A percentile compares a stretch with the other conserved stretches of the same genome.
phyloP scores from a whole-genome alignment of 2,888 invertebrate genomes.

The Tetropium fuscum region DNA sequence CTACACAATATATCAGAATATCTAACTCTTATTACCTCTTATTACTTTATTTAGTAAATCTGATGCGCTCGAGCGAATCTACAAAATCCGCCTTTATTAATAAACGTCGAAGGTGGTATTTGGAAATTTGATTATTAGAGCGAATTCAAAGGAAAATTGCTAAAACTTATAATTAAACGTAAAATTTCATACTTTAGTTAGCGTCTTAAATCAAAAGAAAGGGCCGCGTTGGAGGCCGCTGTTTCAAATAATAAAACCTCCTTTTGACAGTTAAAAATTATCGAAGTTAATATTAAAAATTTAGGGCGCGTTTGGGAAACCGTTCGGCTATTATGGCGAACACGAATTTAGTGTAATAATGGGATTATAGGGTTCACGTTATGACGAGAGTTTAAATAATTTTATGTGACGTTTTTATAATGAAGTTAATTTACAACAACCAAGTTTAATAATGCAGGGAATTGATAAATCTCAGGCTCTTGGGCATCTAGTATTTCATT shows the following conservation, averaged over 20 bases:
- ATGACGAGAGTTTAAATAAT: no score
- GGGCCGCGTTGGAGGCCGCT: constrained; percentile 1
- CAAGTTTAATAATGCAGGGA: no score
- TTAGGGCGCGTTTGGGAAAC: constrained; percentile 21
- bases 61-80: no score
- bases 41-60: no score
- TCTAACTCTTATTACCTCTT: no score
- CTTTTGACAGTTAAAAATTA: constrained; percentile 36
- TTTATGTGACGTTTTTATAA: no score
- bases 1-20: no score
- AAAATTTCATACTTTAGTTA: constrained; percentile 18
- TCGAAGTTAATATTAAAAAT: constrained; percentile 38
- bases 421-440: no score
- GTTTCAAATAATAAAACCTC: constrained; percentile 14
- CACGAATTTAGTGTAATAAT: constrained; percentile 23
- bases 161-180: constrained; percentile 26
- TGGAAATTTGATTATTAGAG: constrained; percentile 6
- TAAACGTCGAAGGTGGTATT: neutral
- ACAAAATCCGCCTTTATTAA: constrained; percentile 11
- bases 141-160: constrained; percentile 16
- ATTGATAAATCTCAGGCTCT: no score
- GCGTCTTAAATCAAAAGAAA: constrained; percentile 15
- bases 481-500: no score
- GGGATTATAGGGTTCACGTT: neutral
- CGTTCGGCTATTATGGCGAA: constrained; percentile 24